Evolutionary conservation across 1,140 invertebrate species (phyloP).

Genomic region (Rhopalosiphum padi): DNA sequence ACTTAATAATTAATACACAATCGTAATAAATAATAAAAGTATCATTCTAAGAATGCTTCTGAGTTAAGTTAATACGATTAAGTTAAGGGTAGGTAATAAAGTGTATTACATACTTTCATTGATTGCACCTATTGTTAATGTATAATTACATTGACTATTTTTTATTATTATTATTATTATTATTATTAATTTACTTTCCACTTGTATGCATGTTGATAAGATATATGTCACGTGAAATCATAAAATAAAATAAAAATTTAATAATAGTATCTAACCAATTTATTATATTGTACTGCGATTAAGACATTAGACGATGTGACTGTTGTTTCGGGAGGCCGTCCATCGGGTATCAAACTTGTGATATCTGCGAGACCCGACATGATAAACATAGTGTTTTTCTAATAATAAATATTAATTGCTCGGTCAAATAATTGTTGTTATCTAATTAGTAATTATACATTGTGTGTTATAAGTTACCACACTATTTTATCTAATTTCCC

Average conservation of each 20-base stretch:
- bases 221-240: not conserved
- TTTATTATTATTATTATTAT: not conserved
- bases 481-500: not conserved
- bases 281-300: not conserved
- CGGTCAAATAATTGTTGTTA: not conserved
- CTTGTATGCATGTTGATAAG: not conserved
- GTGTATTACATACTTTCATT: not conserved
- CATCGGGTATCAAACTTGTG: slow-evolving; percentile 19
- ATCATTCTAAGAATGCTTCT: not conserved
- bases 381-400: not conserved
- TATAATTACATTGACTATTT: not conserved
- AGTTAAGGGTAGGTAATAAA: not conserved
- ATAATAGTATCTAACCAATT: not conserved
- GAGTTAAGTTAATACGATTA: not conserved
- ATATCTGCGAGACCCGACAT: not conserved
- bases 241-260: not conserved
- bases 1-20: not conserved
- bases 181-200: not conserved
- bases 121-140: not conserved
- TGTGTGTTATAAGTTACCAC: not conserved
- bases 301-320: not conserved
- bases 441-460: not conserved
- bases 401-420: slow-evolving; percentile 19
- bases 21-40: not conserved
- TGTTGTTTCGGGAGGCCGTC: not conserved